Evolutionary conservation across 2,797 vertebrate species (phyloP).

Genomic region (Tamandua tetradactyla): DNA sequence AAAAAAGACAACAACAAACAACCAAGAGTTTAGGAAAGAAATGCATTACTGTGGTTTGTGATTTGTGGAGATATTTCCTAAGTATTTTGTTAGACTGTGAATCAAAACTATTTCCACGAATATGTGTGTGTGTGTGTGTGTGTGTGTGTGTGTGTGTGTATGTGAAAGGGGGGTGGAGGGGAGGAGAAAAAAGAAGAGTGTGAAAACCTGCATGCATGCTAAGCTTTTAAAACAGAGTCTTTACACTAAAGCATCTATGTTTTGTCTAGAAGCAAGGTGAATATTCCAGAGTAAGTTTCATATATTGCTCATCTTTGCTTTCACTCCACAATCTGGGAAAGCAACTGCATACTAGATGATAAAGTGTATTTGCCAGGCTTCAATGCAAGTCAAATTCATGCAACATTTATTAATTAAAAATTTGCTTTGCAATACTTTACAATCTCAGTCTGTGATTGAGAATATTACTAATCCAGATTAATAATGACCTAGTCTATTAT

Average conservation of each 20-base stretch:
- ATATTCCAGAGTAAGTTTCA: not conserved
- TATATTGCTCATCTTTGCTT: not conserved
- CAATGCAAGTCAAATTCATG: not conserved
- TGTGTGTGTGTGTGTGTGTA: not conserved
- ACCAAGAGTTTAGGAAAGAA: not conserved
- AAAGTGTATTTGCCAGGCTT: not conserved
- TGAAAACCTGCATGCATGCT: not conserved
- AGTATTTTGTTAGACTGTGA: not conserved
- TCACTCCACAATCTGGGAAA: not conserved
- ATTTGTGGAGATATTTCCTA: not conserved
- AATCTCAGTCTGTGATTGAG: not conserved
- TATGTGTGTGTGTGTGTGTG: not conserved
- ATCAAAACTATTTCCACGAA: not conserved
- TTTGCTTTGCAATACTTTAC: not conserved
- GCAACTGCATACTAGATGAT: not conserved
- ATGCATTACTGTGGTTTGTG: not conserved
- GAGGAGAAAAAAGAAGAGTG: not conserved
- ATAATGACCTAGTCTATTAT: not conserved
- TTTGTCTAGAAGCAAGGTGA: not conserved
- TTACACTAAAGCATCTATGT: not conserved
- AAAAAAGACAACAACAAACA: too few species aligned
- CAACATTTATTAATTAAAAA: not conserved
- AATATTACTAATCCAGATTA: not conserved
- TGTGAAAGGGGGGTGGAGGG: too few species aligned
- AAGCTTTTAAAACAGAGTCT: not conserved